phyloP scores from a whole-genome alignment of 2,113 vertebrate genomes.

The Miniopterus natalensis region DNA sequence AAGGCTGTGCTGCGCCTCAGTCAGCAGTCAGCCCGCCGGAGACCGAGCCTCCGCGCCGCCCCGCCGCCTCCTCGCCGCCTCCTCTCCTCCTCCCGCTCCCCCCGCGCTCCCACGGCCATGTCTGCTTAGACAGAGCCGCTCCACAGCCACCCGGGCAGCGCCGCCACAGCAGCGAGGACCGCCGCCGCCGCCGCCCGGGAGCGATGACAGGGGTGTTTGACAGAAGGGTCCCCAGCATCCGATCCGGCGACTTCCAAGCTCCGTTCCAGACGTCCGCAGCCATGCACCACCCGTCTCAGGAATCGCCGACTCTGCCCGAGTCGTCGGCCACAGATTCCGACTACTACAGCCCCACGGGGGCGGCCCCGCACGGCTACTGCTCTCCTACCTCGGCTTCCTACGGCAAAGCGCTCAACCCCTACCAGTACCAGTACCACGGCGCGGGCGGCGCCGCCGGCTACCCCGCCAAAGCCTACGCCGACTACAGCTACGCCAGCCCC shows the following conservation, averaged over 20 bases:
- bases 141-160: conserved; percentile 67
- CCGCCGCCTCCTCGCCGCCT: conserved; percentile 81
- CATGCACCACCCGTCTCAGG: conserved; percentile 96
- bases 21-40: conserved; percentile 93
- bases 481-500: conserved; percentile 96
- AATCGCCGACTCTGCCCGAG: conserved; percentile 98
- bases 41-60: conserved; percentile 79
- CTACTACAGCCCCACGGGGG: conserved; percentile 97
- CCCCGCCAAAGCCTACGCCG: conserved; percentile 95
- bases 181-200: conserved; percentile 62
- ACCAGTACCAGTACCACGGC: conserved; percentile 98
- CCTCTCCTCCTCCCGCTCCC: conserved; percentile 80
- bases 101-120: conserved; percentile 85
- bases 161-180: conserved; percentile 40
- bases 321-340: conserved; percentile 98
- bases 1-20: conserved; percentile 97
- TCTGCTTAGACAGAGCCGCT: conserved; percentile 87
- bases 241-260: conserved; percentile 95
- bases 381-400: conserved; percentile 96
- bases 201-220: conserved; percentile 99
- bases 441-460: conserved; percentile 95
- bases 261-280: conserved; percentile 92
- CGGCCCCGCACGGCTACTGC: conserved; percentile 96
- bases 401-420: conserved; percentile 96
- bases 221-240: conserved; percentile 96